A percentile compares a stretch with the other conserved stretches of the same genome.
Conservation (phyloP, 2,797 vertebrate genomes). For the Typhlichthys eigenmanni region DNA sequence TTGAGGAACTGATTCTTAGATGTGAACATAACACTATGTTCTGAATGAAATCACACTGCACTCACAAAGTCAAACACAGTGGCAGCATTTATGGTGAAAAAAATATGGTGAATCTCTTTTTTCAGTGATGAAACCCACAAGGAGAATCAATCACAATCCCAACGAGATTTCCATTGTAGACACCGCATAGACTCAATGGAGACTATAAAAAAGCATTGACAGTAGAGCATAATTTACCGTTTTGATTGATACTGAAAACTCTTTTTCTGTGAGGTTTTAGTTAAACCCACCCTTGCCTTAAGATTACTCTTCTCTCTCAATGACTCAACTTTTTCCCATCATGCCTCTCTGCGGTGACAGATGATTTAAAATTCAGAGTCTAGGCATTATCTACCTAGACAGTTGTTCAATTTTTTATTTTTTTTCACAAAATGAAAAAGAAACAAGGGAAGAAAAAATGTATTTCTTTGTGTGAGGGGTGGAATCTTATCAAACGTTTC, state of each 20-base stretch:
- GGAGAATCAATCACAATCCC: constrained; percentile 34
- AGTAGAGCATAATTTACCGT: constrained; percentile 40
- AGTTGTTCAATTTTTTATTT: constrained; percentile 4
- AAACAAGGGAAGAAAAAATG: constrained; percentile 5
- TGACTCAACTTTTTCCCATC: constrained; percentile 62
- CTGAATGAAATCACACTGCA: constrained; percentile 19
- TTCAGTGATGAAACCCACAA: constrained; percentile 18
- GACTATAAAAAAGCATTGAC: constrained; percentile 32
- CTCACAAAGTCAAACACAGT: not conserved
- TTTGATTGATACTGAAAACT: constrained; percentile 51
- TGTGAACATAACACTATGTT: constrained; percentile 4
- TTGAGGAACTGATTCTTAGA: constrained; percentile 27
- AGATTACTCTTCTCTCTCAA: constrained; percentile 45
- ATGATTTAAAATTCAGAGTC: constrained; percentile 26
- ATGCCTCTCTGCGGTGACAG: constrained; percentile 46
- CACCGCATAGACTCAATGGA: constrained; percentile 23
- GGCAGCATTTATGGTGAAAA: constrained; percentile 10
- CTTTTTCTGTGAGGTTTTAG: constrained; percentile 12
- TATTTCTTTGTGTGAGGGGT: constrained; percentile 20
- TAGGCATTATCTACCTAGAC: constrained; percentile 29
- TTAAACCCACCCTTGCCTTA: constrained; percentile 35
- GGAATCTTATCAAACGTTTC: constrained; percentile 19
- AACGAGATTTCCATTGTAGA: constrained; percentile 18
- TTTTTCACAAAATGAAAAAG: constrained; percentile 20
- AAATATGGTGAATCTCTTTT: no score